phyloP scores from a whole-genome alignment of 2,797 vertebrate species.

The Cryptoblepharus egeriae region DNA sequence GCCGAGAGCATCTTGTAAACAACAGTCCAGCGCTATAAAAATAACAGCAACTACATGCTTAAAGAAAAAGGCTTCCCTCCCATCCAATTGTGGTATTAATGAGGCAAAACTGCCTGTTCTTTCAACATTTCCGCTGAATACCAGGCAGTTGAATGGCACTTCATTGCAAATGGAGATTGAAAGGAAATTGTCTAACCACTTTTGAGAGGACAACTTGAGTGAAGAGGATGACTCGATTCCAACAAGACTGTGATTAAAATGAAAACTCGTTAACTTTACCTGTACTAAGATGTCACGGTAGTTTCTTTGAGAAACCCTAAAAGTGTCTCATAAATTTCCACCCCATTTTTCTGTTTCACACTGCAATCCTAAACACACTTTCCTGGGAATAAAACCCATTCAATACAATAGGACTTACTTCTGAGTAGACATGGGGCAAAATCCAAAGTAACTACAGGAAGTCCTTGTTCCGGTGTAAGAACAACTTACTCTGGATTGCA shows the following conservation, averaged over 20 bases:
- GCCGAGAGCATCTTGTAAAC: slow-evolving; percentile 36
- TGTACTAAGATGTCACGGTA: slow-evolving; percentile 5
- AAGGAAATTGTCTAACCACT: background rate
- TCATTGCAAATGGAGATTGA: background rate
- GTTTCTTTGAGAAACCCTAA: slow-evolving; percentile 14
- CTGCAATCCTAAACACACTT: too few species aligned
- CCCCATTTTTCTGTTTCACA: too few species aligned
- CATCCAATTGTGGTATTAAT: slow-evolving; percentile 35
- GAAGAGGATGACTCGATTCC: too few species aligned
- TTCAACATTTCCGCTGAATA: slow-evolving; percentile 26
- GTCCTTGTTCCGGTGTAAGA: too few species aligned
- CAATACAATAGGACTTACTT: too few species aligned
- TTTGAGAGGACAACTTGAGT: too few species aligned
- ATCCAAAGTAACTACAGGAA: too few species aligned
- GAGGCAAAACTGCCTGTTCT: slow-evolving; percentile 17
- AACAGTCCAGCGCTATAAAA: slow-evolving; percentile 22
- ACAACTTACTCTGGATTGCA: too few species aligned
- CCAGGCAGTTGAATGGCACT: background rate
- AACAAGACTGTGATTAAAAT: slow-evolving; percentile 31
- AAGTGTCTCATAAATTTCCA: too few species aligned
- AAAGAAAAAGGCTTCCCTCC: slow-evolving; percentile 22
- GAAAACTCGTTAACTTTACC: background rate
- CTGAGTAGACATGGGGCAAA: too few species aligned
- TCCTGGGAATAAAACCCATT: too few species aligned
- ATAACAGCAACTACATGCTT: slow-evolving; percentile 8